Evolutionary conservation across 2,113 vertebrate genomes (phyloP).

Genomic region (Willisornis vidua): DNA sequence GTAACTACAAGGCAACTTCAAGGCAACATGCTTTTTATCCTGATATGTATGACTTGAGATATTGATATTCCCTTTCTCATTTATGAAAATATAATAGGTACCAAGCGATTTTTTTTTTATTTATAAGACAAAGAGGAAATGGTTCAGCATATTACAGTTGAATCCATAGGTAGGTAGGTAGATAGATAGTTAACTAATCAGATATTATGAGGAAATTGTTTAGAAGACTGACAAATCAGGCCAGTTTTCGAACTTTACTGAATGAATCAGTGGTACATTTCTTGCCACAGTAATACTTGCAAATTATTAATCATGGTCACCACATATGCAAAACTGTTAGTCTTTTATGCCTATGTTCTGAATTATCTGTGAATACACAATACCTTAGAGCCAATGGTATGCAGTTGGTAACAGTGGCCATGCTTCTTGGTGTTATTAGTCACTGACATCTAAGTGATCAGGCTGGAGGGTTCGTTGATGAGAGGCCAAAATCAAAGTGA

Average conservation of each 20-base stretch:
- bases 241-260: neutral
- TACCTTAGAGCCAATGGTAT: neutral
- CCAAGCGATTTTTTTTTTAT: neutral
- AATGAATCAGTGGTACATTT: neutral
- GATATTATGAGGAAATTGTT: neutral
- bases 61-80: neutral
- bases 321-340: neutral
- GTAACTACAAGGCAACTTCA: neutral
- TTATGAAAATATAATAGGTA: neutral
- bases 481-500: neutral
- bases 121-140: neutral
- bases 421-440: neutral
- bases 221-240: neutral
- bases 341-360: neutral
- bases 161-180: fast-evolving
- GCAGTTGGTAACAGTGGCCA: fast-evolving
- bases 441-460: fast-evolving
- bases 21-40: neutral
- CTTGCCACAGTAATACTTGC: neutral
- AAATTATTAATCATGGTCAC: neutral
- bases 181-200: neutral
- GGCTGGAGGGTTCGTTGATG: neutral
- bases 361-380: neutral
- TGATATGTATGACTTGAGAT: neutral
- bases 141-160: neutral